Evolutionary conservation across 2,113 vertebrate species (phyloP), one percentile per base, ranked within the genome.

Genomic region (Brachionichthys hirsutus): DNA sequence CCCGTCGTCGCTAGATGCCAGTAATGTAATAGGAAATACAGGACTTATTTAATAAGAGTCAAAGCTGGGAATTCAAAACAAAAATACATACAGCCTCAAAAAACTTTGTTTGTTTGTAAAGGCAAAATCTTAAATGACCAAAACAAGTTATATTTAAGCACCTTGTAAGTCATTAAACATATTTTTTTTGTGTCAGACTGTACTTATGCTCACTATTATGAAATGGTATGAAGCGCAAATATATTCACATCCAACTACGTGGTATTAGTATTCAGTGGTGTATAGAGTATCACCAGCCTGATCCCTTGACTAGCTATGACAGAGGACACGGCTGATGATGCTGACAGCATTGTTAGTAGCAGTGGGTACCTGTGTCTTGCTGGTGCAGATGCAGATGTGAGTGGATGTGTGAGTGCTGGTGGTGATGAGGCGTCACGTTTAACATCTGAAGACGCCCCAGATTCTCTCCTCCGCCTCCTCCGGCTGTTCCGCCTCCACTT

Each of bases 401-500:
- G 89, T 99, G 97, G 92, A 98, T 98, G 83, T 99, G 97, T 56
- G 96, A 98, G 91, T 99, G 97, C 94, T 99, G 97, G 92, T 99
- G 97, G 81, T 99, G 96, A 74, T 98, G 96, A 20, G 97, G 97
- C 5, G 97, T 98, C 89, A 98, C 95, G 24, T 98, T 99, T 73
- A 98, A 87, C 97, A 98, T 98, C 91, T 98, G 97, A 75, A 98
- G 94, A 70, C 96, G 93, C 54, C 95, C 93, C 85, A 96, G 90
- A 16, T 95, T 94, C 73, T 98, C 96, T 93, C 95, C 91, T 92
- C 92, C 82, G 88, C 90, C 82, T 92, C 93, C 0, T 91, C 93
- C 0, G 90, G 94, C 88, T 89, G 91, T 75, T 91, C 91, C 77
- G 89, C 93, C 2, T 90, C 92, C 1, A 90, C 90, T 83, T 90